Percentiles rank a stretch among this genome's conserved stretches.
Evolutionary conservation across 2,888 invertebrate species (phyloP).

Genomic region (Tribolium freemani): DNA sequence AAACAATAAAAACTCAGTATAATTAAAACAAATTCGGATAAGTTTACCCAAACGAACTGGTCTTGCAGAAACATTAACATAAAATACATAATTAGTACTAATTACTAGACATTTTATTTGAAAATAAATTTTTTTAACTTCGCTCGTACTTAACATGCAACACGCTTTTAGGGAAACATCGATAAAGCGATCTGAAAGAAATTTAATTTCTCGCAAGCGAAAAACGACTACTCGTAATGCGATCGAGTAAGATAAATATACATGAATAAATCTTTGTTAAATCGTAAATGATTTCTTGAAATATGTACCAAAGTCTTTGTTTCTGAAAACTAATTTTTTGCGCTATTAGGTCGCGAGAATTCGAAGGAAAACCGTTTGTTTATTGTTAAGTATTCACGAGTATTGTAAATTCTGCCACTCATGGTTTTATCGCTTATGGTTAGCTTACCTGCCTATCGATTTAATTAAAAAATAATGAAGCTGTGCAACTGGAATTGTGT

Average conservation of each 20-base stretch:
- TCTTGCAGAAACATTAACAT: not conserved
- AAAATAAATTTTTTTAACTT: constrained; percentile 3
- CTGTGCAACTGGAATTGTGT: not conserved
- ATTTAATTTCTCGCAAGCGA: constrained; percentile 35
- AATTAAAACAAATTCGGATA: constrained; percentile 14
- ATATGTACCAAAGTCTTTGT: not conserved
- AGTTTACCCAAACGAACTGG: not conserved
- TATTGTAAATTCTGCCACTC: not conserved
- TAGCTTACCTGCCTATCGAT: not conserved
- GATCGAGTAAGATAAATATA: constrained; percentile 21
- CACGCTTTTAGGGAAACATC: constrained; percentile 29
- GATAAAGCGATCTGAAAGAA: constrained; percentile 35
- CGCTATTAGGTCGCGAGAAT: not conserved
- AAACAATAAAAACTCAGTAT: constrained; percentile 27
- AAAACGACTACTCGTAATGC: constrained; percentile 16
- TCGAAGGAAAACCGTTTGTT: too few species aligned
- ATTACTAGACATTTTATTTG: not conserved
- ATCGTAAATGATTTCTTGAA: constrained; percentile 10
- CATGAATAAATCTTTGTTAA: constrained; percentile 25
- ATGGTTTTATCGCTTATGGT: not conserved
- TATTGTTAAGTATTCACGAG: too few species aligned
- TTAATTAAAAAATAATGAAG: not conserved
- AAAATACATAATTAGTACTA: not conserved
- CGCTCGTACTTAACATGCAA: constrained; percentile 34
- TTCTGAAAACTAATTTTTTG: not conserved